Percentiles rank a stretch among this genome's conserved stretches.
phyloP scores from a whole-genome alignment of 2,113 vertebrate species.

The Ceyx margarethae region DNA sequence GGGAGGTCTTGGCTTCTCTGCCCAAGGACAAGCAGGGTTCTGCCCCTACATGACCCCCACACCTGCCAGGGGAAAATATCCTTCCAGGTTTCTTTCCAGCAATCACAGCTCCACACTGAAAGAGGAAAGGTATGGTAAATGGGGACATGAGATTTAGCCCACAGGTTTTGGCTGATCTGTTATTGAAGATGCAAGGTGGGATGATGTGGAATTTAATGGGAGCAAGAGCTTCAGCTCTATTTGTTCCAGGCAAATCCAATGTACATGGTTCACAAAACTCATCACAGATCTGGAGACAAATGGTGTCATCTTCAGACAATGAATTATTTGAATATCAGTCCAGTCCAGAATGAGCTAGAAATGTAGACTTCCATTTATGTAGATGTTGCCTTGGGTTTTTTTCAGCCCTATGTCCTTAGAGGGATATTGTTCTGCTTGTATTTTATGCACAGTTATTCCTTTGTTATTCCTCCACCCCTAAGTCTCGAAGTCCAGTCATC shows the following conservation, averaged over 20 bases:
- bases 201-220: background rate
- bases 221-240: fast-evolving
- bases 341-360: background rate
- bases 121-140: fast-evolving
- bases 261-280: background rate
- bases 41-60: fast-evolving
- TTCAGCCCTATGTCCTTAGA: background rate
- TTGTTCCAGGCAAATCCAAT: background rate
- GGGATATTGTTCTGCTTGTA: background rate
- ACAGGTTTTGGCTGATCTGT: background rate
- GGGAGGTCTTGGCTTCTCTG: background rate
- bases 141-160: fast-evolving
- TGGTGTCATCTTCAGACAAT: background rate
- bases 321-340: background rate
- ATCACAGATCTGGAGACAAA: background rate
- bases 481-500: background rate
- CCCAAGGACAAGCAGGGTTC: background rate
- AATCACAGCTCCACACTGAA: background rate
- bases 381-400: background rate
- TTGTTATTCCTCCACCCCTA: background rate
- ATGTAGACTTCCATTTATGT: background rate
- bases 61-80: background rate
- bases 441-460: background rate
- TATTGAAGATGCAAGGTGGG: background rate
- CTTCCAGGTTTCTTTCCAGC: background rate